Evolutionary conservation across 2,113 vertebrate genomes (phyloP).

Genomic region (Phocoena sinus): DNA sequence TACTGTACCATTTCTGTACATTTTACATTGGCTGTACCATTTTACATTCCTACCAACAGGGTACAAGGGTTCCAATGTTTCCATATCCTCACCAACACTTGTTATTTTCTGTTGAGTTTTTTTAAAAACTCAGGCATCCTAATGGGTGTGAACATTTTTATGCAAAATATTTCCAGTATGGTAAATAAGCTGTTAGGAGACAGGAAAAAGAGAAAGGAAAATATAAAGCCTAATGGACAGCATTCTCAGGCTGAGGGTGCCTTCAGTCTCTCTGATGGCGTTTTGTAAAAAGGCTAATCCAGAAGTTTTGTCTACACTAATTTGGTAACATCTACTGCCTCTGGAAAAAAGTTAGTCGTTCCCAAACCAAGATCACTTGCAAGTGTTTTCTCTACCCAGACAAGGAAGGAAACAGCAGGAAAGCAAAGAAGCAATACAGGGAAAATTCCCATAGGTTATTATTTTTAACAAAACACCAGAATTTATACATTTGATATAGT

Average conservation of each 20-base stretch:
- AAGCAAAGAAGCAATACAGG: neutral
- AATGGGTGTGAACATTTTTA: neutral
- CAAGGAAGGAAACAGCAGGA: neutral
- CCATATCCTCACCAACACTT: neutral
- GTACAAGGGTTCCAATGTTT: neutral
- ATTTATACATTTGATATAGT: neutral
- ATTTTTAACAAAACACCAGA: neutral
- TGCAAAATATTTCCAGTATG: neutral
- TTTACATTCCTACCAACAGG: neutral
- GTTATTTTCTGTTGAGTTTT: neutral
- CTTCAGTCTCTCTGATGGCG: fast-evolving
- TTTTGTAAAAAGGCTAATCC: neutral
- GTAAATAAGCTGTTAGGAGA: neutral
- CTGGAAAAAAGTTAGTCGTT: neutral
- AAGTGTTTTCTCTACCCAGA: neutral
- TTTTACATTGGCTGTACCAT: neutral
- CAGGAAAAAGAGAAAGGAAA: neutral
- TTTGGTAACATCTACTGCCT: neutral
- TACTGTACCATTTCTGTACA: neutral
- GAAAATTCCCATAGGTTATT: neutral
- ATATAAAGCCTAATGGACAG: neutral
- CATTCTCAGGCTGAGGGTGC: neutral
- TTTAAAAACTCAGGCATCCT: neutral
- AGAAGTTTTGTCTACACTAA: neutral
- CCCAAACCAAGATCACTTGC: neutral